Evolutionary conservation across 2,888 invertebrate species (phyloP), one percentile per base, ranked within the genome.

Genomic region (Chirona hameri): DNA sequence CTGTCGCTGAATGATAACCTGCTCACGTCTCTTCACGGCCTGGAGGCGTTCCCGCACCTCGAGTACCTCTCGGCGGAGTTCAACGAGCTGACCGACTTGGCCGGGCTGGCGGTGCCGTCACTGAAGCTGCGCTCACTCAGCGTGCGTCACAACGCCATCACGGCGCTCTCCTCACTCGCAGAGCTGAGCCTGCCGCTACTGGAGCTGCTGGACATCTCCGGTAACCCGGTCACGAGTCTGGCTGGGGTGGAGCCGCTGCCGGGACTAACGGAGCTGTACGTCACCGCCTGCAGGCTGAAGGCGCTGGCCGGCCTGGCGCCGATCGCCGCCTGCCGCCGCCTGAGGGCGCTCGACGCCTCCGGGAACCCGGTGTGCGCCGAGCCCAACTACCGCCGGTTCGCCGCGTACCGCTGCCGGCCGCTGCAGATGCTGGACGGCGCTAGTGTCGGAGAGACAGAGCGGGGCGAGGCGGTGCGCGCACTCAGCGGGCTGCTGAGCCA

Each of bases 391-490:
- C 80, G 80, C 29, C 27, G 27, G 24, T 80, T 52, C 52, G 29
- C n/a, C 15, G 14, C 52, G 27, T 55, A 80, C 80, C n/a, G 27
- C 27, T n/a, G n/a, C 10, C 10, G 24, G 18, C 18, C 27, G 27
- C 27, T 80, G 52, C 80, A 80, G 29, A 48, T 80, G 12, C 80
- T 80, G 29, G 80, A 80, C 80, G 80, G 80, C 80, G 18, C 27
- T 27, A n/a, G 55, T 18, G 80, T 80, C 24, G 48, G 52, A n/a
- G 27, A 9, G 18, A 27, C 27, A 7, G 80, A 80, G 80, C 80
- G 80, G 15, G 52, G 15, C 15, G 52, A 55, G 5, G 80, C 80
- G 9, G 80, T 52, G 15, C n/a, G 52, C 55, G 12, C 18, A 27
- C 48, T 80, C n/a, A 39, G 46, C 18, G 80, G 80, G 18, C 27